Conservation (phyloP, 2,113 vertebrate species). For the Mirza zaza region DNA sequence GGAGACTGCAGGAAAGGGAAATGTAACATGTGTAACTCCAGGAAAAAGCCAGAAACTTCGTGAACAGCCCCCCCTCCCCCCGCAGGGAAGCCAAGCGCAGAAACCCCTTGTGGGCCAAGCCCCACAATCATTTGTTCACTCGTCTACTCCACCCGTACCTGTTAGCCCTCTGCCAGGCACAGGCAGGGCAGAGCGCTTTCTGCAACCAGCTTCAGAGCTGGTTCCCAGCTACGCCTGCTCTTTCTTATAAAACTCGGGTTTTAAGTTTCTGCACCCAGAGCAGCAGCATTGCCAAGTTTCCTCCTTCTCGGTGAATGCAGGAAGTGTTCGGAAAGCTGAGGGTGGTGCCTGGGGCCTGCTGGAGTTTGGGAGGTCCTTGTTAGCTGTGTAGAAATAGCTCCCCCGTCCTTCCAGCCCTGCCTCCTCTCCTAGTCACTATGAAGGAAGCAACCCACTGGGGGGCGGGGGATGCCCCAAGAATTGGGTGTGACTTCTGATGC, state of each 20-base stretch:
- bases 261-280: not conserved
- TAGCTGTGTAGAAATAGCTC: not conserved
- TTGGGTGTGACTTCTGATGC: not conserved
- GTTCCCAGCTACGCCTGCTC: not conserved
- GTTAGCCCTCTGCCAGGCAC: not conserved
- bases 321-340: not conserved
- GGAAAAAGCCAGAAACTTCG: not conserved
- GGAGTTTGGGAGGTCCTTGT: not conserved
- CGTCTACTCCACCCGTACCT: not conserved
- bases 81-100: not conserved
- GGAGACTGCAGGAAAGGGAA: not conserved
- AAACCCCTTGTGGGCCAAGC: not conserved
- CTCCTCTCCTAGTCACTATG: not conserved
- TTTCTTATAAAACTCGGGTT: constrained; percentile 47
- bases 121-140: not conserved
- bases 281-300: not conserved
- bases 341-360: not conserved
- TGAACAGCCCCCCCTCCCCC: not conserved
- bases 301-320: not conserved
- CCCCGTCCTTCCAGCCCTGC: not conserved
- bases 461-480: not conserved
- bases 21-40: not conserved
- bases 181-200: not conserved
- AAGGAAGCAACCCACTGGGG: not conserved
- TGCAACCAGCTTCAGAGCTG: not conserved